A percentile compares a stretch with the other conserved stretches of the same genome.
Evolutionary conservation across 1,140 invertebrate species (phyloP).

Genomic region (Callitettix versicolor): DNA sequence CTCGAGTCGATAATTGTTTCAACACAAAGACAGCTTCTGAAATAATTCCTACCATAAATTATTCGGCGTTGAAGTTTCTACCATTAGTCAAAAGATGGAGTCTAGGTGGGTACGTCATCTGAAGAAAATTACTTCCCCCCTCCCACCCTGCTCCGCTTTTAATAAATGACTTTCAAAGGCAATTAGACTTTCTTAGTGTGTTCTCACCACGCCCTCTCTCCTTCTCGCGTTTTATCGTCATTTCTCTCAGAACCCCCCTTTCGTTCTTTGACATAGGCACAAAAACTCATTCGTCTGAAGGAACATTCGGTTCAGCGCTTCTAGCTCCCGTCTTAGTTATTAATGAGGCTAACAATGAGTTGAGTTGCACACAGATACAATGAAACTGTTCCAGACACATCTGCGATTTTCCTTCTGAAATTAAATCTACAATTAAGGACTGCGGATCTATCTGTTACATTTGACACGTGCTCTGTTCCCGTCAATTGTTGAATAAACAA

Average conservation of each 20-base stretch:
- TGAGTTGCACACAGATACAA: too few relatives aligned
- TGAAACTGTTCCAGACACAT: too few relatives aligned
- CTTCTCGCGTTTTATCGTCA: conserved; percentile 9
- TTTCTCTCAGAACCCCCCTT: neutral
- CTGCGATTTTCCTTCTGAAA: too few relatives aligned
- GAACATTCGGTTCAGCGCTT: too few relatives aligned
- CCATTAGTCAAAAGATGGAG: conserved; percentile 19
- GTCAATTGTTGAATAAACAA: too few relatives aligned
- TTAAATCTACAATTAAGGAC: too few relatives aligned
- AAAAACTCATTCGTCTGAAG: conserved; percentile 18
- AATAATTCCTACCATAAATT: conserved; percentile 19
- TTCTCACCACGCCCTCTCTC: neutral
- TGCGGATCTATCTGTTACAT: too few relatives aligned
- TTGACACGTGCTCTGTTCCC: too few relatives aligned
- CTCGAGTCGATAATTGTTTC: conserved; percentile 15
- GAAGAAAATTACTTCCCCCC: conserved; percentile 18
- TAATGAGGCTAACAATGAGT: too few relatives aligned
- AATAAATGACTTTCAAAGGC: conserved; percentile 20
- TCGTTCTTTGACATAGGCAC: conserved; percentile 5
- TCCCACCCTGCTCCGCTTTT: conserved; percentile 7
- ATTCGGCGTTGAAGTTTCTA: conserved; percentile 16
- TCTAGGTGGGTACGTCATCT: conserved; percentile 16
- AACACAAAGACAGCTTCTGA: conserved; percentile 16
- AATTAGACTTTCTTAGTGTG: conserved; percentile 16
- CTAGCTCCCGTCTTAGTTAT: too few relatives aligned